phyloP scores from a whole-genome alignment of 2,888 invertebrate species.

The Dendrolimus houi region DNA sequence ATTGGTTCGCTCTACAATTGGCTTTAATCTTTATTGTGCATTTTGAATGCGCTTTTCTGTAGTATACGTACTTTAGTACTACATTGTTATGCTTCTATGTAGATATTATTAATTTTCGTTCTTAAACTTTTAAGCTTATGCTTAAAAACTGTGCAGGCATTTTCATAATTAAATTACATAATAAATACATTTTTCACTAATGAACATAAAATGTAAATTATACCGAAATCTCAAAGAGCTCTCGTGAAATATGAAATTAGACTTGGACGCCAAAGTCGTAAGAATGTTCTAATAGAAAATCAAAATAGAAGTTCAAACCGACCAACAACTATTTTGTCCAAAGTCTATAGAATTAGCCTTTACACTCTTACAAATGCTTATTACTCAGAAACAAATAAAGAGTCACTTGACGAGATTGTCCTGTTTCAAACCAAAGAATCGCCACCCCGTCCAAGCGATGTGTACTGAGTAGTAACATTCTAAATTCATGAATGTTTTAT shows the following conservation, averaged over 20 bases:
- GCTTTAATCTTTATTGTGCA: conserved; percentile 23
- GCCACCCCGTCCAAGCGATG: conserved; percentile 37
- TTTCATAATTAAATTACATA: too few species aligned
- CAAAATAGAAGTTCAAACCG: too few species aligned
- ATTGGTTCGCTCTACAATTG: conserved; percentile 28
- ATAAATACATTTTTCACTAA: too few species aligned
- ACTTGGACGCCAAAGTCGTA: too few species aligned
- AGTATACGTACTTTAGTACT: conserved; percentile 3
- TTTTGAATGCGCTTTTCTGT: neutral
- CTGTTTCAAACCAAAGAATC: conserved; percentile 37
- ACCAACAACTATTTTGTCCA: too few species aligned
- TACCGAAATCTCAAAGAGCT: too few species aligned
- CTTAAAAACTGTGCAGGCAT: too few species aligned
- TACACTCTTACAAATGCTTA: conserved; percentile 14
- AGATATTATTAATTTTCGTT: too few species aligned
- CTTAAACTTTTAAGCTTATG: too few species aligned
- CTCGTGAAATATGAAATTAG: too few species aligned
- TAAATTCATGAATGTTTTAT: conserved; percentile 71
- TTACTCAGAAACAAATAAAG: conserved; percentile 28
- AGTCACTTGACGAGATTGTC: conserved; percentile 26
- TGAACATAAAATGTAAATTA: too few species aligned
- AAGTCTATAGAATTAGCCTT: neutral
- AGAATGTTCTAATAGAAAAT: too few species aligned
- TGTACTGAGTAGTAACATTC: conserved; percentile 54
- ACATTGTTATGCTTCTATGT: neutral